Percentiles rank a stretch among this genome's conserved stretches.
Conservation (phyloP, 2,113 vertebrate species). For the Podiceps cristatus region DNA sequence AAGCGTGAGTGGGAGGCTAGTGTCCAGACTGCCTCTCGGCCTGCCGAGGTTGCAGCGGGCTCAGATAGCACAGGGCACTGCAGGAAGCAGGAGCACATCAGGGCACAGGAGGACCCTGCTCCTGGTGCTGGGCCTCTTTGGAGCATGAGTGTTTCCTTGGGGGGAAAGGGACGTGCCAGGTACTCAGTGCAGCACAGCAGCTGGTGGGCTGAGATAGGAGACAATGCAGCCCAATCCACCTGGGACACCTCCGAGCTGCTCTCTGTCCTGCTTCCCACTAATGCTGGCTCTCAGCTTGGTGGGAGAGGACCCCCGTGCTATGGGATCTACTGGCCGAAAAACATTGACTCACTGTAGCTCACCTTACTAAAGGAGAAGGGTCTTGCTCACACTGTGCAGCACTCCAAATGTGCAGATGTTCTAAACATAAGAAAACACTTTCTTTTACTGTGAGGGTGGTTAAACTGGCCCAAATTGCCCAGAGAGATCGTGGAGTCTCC, state of each 20-base stretch:
- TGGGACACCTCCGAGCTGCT: background rate
- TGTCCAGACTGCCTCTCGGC: background rate
- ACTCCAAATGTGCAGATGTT: background rate
- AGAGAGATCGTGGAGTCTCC: background rate
- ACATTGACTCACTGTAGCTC: background rate
- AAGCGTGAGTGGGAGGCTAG: background rate
- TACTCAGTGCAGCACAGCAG: background rate
- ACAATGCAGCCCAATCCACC: background rate
- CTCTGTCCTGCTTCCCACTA: background rate
- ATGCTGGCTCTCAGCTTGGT: background rate
- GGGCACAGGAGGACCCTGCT: background rate
- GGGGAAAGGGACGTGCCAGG: background rate
- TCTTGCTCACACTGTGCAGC: background rate
- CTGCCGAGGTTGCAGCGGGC: fast-evolving
- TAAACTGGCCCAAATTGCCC: background rate
- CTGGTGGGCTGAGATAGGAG: background rate
- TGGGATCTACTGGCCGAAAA: background rate
- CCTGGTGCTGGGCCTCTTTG: background rate
- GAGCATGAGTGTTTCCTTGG: background rate
- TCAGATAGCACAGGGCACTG: background rate
- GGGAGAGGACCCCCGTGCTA: background rate
- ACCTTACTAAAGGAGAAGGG: background rate
- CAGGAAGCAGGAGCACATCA: background rate
- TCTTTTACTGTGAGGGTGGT: background rate
- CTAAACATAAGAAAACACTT: background rate